A percentile compares a stretch with the other conserved stretches of the same genome.
Conservation (phyloP, 2,888 invertebrate species). For the Cantharis lateralis region DNA sequence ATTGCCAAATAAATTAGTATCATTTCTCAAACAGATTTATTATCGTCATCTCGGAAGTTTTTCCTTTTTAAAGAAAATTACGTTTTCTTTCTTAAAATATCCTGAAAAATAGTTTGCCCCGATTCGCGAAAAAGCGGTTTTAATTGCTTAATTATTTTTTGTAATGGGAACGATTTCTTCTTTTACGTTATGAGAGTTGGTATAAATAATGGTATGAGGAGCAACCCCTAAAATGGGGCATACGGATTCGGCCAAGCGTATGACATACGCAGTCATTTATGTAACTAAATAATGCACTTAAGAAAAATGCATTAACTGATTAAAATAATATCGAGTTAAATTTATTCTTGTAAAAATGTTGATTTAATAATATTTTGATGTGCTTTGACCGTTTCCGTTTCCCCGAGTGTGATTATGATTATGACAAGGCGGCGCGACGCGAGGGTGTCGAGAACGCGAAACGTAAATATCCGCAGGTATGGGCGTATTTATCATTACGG, state of each 20-base stretch:
- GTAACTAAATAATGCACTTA: slow-evolving; percentile 47
- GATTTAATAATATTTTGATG: slow-evolving; percentile 9
- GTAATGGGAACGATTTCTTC: background rate
- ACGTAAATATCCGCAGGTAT: background rate
- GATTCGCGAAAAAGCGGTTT: background rate
- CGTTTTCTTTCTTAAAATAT: slow-evolving; percentile 38
- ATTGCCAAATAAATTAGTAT: slow-evolving; percentile 53
- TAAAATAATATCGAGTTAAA: slow-evolving; percentile 42
- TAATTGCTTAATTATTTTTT: background rate
- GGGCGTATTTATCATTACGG: background rate
- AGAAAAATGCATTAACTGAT: slow-evolving; percentile 49
- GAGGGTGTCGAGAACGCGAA: background rate
- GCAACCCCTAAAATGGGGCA: slow-evolving; percentile 35
- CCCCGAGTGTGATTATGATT: background rate
- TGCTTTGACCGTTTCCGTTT: background rate
- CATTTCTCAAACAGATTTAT: slow-evolving; percentile 53
- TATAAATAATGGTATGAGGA: background rate
- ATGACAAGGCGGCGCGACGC: background rate
- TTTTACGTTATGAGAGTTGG: background rate
- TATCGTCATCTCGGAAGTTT: slow-evolving; percentile 48
- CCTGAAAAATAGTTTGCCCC: background rate
- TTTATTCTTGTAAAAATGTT: slow-evolving; percentile 28
- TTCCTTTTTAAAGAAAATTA: slow-evolving; percentile 41
- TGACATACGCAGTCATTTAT: slow-evolving; percentile 41
- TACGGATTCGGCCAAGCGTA: slow-evolving; percentile 40